Conservation (phyloP, 2,797 vertebrate genomes). For the Lycodopsis pacificus region DNA sequence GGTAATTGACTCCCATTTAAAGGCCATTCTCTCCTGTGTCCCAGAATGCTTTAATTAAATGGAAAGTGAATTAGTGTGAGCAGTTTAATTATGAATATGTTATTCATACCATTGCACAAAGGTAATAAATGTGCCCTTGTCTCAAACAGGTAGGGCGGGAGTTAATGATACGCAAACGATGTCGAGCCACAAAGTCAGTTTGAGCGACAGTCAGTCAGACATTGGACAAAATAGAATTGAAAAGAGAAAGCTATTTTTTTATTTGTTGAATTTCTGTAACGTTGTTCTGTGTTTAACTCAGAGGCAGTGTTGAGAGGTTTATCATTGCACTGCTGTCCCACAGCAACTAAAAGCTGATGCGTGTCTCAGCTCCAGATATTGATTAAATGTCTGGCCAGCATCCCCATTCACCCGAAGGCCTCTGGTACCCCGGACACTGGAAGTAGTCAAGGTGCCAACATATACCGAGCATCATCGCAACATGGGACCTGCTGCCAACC, state of each 20-base stretch:
- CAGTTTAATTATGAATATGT: constrained; percentile 72
- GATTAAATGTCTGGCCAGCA: constrained; percentile 71
- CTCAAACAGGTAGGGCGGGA: constrained; percentile 33
- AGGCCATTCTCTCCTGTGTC: constrained; percentile 60
- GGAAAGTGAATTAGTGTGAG: constrained; percentile 60
- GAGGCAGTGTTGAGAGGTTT: constrained; percentile 29
- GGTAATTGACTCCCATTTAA: constrained; percentile 71
- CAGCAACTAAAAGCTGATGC: constrained; percentile 50
- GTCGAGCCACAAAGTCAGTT: not conserved
- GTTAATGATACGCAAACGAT: constrained; percentile 11
- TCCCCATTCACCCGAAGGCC: constrained; percentile 31
- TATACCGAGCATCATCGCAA: constrained; percentile 40
- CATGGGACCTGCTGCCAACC: constrained; percentile 31
- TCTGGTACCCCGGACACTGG: constrained; percentile 39
- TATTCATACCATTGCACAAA: constrained; percentile 51
- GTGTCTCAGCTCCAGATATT: constrained; percentile 66
- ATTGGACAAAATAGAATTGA: not conserved
- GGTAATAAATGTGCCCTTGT: constrained; percentile 43
- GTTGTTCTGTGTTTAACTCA: constrained; percentile 7
- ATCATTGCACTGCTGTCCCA: constrained; percentile 38
- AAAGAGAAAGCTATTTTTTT: not conserved
- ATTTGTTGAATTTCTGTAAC: not conserved
- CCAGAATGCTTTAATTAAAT: constrained; percentile 62
- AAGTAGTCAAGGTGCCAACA: constrained; percentile 51
- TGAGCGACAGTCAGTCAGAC: not conserved